These are phyloP conservation scores for Mastacembelus armatus DNA, from an alignment of 2,797 vertebrate species.

Conservation along the genomic window DNA sequence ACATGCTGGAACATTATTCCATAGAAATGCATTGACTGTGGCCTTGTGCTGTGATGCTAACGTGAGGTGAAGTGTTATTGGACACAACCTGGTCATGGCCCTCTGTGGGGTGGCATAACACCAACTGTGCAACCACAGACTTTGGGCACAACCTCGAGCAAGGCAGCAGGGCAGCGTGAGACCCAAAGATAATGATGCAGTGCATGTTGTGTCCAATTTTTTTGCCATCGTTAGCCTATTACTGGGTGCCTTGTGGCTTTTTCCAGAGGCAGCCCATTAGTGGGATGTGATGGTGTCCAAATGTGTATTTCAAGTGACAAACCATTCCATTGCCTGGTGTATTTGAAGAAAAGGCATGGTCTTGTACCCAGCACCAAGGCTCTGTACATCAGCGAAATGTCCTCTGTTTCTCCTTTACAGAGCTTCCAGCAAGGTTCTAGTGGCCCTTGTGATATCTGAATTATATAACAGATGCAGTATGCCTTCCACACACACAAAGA, in stretches of 20 bases:
- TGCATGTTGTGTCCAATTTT: constrained; percentile 29
- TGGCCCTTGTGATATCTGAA: constrained; percentile 34
- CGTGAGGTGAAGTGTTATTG: constrained; percentile 39
- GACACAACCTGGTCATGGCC: constrained; percentile 1
- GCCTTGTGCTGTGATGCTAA: constrained; percentile 57
- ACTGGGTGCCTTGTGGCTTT: constrained; percentile 42
- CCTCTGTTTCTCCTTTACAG: constrained; percentile 57
- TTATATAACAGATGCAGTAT: constrained; percentile 39
- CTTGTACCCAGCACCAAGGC: constrained; percentile 4
- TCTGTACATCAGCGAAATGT: constrained; percentile 46
- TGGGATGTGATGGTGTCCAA: constrained; percentile 50
- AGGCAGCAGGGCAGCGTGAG: constrained; percentile 31
- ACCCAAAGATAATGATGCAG: constrained; percentile 58
- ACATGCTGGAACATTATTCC: constrained; percentile 24
- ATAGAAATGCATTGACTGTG: not conserved
- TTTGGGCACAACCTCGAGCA: constrained; percentile 48
- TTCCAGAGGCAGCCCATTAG: constrained; percentile 65
- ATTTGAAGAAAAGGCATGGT: constrained; percentile 28
- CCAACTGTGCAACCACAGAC: constrained; percentile 18
- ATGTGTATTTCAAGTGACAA: constrained; percentile 54
- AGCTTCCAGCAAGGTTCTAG: constrained; percentile 39
- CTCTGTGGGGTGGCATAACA: constrained; percentile 33
- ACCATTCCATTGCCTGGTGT: constrained; percentile 34
- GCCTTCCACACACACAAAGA: constrained; percentile 8
- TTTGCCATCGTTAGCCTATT: constrained; percentile 26